phyloP scores from a whole-genome alignment of 2,797 vertebrate genomes.

The Cossypha caffra region DNA sequence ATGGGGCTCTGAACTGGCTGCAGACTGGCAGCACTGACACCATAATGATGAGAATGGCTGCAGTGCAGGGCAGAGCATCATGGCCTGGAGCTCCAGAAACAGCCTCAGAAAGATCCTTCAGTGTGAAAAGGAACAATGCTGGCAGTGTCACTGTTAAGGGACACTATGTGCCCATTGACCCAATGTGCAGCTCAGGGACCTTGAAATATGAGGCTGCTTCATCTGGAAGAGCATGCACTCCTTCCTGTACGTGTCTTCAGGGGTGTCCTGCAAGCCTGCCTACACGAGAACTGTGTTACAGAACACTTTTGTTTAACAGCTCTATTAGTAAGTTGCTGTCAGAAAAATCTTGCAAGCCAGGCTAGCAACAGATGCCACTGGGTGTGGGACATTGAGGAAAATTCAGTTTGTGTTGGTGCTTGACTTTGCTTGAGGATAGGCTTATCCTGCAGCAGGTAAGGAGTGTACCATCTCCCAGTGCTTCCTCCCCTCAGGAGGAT shows the following conservation, averaged over 20 bases:
- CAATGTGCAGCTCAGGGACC: neutral
- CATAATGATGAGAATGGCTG: neutral
- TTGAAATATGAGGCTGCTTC: neutral
- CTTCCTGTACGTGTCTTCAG: neutral
- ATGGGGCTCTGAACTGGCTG: neutral
- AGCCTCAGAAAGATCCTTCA: neutral
- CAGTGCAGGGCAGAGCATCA: neutral
- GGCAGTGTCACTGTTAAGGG: neutral
- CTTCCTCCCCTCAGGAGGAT: neutral
- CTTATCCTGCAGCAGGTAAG: neutral
- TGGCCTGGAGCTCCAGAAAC: neutral
- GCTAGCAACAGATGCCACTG: neutral
- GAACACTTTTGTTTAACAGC: neutral
- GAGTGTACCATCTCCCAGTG: neutral
- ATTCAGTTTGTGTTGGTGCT: neutral
- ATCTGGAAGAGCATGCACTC: neutral
- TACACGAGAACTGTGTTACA: neutral
- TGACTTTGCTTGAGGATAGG: neutral
- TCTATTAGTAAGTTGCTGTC: neutral
- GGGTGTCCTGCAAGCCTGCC: neutral
- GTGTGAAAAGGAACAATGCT: neutral
- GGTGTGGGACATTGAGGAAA: neutral
- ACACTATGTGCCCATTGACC: neutral
- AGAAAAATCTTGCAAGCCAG: neutral
- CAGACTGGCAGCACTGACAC: neutral